Evolutionary conservation across 2,888 invertebrate species (phyloP).

Genomic region (Agonopterix subpropinquella): DNA sequence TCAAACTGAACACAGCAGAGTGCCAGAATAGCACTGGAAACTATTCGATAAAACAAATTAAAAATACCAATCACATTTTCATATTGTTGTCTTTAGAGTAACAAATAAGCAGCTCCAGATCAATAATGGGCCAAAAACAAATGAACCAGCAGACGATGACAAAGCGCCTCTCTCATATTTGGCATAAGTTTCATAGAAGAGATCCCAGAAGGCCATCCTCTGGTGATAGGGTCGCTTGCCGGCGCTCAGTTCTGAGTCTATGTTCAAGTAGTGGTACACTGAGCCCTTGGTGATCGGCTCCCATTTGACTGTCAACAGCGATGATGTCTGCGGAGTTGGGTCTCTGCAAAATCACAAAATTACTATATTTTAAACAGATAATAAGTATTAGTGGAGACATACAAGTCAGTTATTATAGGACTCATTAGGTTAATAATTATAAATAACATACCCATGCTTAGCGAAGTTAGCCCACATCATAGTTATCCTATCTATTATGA

Average conservation of each 20-base stretch:
- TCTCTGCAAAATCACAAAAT: neutral
- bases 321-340: slow-evolving; percentile 4
- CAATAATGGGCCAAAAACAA: neutral
- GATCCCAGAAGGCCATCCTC: slow-evolving; percentile 9
- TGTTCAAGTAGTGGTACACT: neutral
- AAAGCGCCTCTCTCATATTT: neutral
- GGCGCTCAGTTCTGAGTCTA: neutral
- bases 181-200: slow-evolving; percentile 3
- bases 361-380: neutral
- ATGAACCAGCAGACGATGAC: neutral
- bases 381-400: neutral
- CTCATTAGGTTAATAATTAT: neutral
- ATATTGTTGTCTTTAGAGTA: neutral
- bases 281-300: neutral
- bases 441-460: slow-evolving; percentile 38
- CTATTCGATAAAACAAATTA: neutral
- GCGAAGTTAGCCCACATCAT: slow-evolving; percentile 56
- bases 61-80: no score
- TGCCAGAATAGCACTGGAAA: no score
- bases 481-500: slow-evolving; percentile 41
- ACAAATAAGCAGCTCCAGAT: neutral
- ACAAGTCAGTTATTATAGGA: neutral
- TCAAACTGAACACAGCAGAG: no score
- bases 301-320: slow-evolving; percentile 8
- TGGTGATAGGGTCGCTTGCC: slow-evolving; percentile 5